phyloP scores from a whole-genome alignment of 1,140 invertebrate genomes.

The Bradynema listronoti region DNA sequence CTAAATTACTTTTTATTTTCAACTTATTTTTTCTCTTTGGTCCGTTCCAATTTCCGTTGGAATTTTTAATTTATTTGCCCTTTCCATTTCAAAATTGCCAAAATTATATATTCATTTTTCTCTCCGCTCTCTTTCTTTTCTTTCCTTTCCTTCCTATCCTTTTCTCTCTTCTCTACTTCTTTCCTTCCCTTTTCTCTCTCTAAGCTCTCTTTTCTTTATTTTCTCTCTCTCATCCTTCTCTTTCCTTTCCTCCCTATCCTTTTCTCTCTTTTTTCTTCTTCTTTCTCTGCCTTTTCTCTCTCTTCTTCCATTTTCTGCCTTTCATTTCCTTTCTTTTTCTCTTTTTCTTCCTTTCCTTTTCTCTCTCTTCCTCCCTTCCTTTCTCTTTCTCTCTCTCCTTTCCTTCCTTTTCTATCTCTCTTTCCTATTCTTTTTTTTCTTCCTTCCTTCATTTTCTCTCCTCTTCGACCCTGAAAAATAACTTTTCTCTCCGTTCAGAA shows the following conservation, averaged over 20 bases:
- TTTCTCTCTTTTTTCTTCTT: constrained; percentile 18
- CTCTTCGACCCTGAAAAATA: no score
- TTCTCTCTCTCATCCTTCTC: constrained; percentile 14
- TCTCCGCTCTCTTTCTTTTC: not conserved
- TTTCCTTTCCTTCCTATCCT: constrained; percentile 16
- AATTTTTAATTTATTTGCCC: constrained; percentile 2
- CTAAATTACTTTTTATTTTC: not conserved
- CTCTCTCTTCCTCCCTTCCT: constrained; percentile 11
- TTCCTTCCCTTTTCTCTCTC: not conserved
- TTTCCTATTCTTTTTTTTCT: constrained; percentile 16
- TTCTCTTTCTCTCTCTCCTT: constrained; percentile 12
- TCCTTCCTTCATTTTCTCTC: constrained; percentile 13
- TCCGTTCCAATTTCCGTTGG: not conserved
- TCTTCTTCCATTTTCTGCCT: constrained; percentile 4
- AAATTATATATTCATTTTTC: not conserved
- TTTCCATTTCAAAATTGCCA: not conserved
- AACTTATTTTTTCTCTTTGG: constrained; percentile 4
- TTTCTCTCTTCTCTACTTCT: constrained; percentile 13
- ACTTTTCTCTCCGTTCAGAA: no score
- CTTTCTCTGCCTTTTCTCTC: constrained; percentile 5
- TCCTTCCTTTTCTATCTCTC: constrained; percentile 11
- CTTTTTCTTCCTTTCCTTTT: constrained; percentile 14
- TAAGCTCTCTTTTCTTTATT: constrained; percentile 1
- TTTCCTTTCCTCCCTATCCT: constrained; percentile 10
- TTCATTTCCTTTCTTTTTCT: constrained; percentile 7